phyloP scores from a whole-genome alignment of 2,888 invertebrate genomes.

The Podabrus alpinus region DNA sequence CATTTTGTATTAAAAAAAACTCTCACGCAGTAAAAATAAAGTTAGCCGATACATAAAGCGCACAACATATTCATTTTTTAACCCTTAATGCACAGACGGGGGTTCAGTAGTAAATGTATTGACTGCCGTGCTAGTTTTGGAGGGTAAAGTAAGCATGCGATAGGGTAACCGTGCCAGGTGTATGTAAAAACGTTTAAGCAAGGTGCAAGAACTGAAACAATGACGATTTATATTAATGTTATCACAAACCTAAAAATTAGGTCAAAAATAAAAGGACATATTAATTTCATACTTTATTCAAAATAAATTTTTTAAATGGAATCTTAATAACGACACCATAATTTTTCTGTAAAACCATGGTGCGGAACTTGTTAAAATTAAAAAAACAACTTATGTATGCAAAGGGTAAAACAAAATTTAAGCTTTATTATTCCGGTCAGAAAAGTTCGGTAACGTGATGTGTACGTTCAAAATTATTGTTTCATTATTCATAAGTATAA shows the following conservation, averaged over 20 bases:
- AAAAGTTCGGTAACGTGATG: neutral
- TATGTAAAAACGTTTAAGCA: conserved; percentile 20
- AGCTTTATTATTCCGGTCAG: neutral
- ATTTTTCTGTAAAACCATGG: neutral
- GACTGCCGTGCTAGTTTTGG: conserved; percentile 10
- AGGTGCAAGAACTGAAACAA: conserved; percentile 22
- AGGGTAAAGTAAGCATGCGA: conserved; percentile 24
- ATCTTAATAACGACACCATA: neutral
- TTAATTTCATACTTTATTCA: no score
- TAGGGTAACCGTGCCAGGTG: conserved; percentile 28
- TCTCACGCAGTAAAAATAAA: conserved; percentile 23
- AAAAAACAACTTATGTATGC: neutral
- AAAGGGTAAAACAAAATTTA: neutral
- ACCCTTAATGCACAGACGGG: conserved; percentile 14
- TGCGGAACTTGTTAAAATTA: neutral
- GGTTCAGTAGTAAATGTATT: conserved; percentile 3
- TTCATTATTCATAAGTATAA: neutral
- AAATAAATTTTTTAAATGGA: neutral
- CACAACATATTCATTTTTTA: conserved; percentile 8
- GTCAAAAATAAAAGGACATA: neutral
- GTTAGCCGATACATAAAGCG: conserved; percentile 15
- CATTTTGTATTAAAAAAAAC: conserved; percentile 36
- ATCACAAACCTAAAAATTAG: neutral
- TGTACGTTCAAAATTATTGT: neutral
- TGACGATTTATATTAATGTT: conserved; percentile 9